Percentiles rank a stretch among this genome's conserved stretches.
Evolutionary conservation across 2,113 vertebrate species (phyloP).

Genomic region (Paraplagusia blochii): DNA sequence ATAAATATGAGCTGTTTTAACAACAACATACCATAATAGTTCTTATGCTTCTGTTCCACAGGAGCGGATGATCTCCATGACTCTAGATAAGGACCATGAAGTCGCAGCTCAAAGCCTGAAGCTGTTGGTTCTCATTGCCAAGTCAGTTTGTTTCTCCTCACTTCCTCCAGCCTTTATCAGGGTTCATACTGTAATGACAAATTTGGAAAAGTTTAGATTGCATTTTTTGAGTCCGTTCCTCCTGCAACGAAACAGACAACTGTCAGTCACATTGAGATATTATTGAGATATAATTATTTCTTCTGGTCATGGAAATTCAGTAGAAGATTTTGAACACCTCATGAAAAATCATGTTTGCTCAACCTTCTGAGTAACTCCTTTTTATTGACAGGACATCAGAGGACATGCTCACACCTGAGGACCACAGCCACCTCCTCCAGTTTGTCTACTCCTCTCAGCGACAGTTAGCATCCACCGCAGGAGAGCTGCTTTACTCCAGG

Average conservation of each 20-base stretch:
- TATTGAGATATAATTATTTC: no score
- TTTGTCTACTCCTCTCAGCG: conserved; percentile 86
- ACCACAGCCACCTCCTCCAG: conserved; percentile 80
- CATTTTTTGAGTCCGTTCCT: no score
- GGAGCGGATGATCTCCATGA: conserved; percentile 90
- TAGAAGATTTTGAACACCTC: no score
- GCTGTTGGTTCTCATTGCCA: conserved; percentile 84
- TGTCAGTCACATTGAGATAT: no score
- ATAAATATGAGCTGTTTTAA: no score
- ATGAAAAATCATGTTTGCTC: no score
- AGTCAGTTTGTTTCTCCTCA: conserved; percentile 65
- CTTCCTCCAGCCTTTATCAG: neutral
- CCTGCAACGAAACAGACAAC: no score
- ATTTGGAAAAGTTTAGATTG: no score
- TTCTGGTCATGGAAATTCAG: no score
- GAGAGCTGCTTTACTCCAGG: conserved; percentile 86
- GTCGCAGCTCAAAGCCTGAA: conserved; percentile 89
- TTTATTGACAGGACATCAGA: conserved; percentile 68
- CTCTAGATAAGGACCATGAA: conserved; percentile 89
- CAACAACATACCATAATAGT: no score
- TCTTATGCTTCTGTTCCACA: conserved; percentile 50
- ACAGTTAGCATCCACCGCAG: conserved; percentile 82
- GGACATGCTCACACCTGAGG: conserved; percentile 74
- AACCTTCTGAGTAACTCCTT: neutral
- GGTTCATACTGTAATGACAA: neutral